Conservation (phyloP, 2,113 vertebrate genomes). For the Datnioides undecimradiatus region DNA sequence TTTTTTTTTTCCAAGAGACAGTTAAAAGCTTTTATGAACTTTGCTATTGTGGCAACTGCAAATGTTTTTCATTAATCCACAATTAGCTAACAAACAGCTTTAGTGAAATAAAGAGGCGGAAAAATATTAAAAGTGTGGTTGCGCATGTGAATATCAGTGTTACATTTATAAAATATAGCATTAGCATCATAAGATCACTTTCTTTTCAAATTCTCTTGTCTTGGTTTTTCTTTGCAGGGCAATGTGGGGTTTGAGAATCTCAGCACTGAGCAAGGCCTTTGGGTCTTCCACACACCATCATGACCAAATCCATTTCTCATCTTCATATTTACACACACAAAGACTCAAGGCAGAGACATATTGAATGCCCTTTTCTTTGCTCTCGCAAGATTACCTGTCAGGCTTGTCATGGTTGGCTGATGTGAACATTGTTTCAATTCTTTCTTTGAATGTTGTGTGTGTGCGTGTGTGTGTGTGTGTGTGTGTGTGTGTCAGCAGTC, state of each 20-base stretch:
- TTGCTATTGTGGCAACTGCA: not conserved
- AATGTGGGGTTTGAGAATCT: conserved; percentile 7
- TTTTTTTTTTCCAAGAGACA: not conserved
- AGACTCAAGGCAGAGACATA: conserved; percentile 40
- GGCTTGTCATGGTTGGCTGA: conserved; percentile 65
- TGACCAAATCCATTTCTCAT: conserved; percentile 64
- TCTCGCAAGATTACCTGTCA: conserved; percentile 73
- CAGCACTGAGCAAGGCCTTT: conserved; percentile 16
- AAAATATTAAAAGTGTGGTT: not conserved
- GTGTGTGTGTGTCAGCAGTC: not conserved
- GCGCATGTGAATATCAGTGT: not conserved
- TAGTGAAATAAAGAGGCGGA: not conserved
- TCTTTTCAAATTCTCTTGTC: not conserved
- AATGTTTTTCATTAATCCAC: not conserved
- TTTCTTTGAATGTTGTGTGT: conserved; percentile 27
- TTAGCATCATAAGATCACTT: not conserved
- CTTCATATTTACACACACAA: conserved; percentile 65
- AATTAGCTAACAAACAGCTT: not conserved
- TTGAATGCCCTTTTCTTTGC: conserved; percentile 72
- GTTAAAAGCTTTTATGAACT: too few relatives aligned
- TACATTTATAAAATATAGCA: not conserved
- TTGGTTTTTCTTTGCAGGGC: not conserved
- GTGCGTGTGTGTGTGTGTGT: conserved; percentile 9
- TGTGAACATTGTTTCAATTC: conserved; percentile 61
- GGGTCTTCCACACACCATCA: conserved; percentile 9